These are phyloP conservation scores for Ardeotis arabs DNA, from an alignment of 2,113 vertebrate genomes.

Conservation along the genomic window DNA sequence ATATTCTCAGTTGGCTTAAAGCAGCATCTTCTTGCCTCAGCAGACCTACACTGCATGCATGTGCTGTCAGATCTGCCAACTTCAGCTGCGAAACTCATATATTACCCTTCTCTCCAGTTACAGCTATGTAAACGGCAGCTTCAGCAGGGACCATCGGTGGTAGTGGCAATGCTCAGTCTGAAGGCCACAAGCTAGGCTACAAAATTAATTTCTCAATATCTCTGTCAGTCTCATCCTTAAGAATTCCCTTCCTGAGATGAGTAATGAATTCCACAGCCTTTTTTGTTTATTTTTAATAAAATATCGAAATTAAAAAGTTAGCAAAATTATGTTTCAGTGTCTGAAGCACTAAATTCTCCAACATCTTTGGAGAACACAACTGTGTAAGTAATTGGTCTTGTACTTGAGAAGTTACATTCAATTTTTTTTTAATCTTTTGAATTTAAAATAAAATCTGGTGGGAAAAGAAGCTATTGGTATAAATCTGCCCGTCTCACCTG, in stretches of 20 bases:
- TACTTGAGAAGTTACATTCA: neutral
- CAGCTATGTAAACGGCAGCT: neutral
- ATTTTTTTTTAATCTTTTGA: neutral
- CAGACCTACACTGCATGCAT: neutral
- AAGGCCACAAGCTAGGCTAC: neutral
- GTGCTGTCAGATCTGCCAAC: constrained; percentile 29
- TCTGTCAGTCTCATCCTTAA: neutral
- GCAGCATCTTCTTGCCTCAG: constrained; percentile 24
- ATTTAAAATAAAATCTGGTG: neutral
- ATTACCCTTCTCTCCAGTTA: neutral
- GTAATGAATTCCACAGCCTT: neutral
- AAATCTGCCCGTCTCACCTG: neutral
- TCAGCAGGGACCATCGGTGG: neutral
- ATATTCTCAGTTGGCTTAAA: constrained; percentile 8
- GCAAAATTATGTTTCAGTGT: neutral
- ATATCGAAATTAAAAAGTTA: neutral
- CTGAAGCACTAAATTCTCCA: neutral
- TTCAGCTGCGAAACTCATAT: neutral
- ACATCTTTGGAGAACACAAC: neutral
- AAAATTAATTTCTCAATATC: neutral
- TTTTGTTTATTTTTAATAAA: neutral
- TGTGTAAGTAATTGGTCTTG: neutral
- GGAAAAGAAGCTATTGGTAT: neutral
- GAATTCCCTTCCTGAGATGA: neutral
- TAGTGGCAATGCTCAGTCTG: neutral